Evolutionary conservation across 2,113 vertebrate genomes (phyloP), one percentile per base, ranked within the genome.

Genomic region (Machaerirhynchus nigripectus): DNA sequence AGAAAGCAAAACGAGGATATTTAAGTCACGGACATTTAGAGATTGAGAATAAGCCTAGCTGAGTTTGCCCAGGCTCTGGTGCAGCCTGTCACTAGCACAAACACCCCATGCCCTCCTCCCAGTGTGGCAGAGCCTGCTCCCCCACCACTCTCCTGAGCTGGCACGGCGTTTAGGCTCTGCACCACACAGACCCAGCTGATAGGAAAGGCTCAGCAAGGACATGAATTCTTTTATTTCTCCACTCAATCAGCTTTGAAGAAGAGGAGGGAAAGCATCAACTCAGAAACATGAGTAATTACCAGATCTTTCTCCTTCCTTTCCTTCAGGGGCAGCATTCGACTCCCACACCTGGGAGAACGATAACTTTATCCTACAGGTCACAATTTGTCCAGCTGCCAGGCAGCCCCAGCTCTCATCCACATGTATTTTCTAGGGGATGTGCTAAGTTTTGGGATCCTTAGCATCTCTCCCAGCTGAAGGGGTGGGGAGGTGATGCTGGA

Each of bases 111-210:
- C 7, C 33, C 33, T 64, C 11, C 37, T 44, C 47, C 31, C 63
- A 17, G 4, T 0, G 1, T 0, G 1, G 11, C 75, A 46, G 9
- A 65, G 17, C 35, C 75, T 35, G 50, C 24, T 53, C 19, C 44
- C n/a, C 22, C 39, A 12, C 2, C 0, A 0, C 26, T 35, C 27
- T 55, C 31, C 55, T 23, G 31, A 46, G 26, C 44, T 60, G 37
- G 53, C 7, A 8, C 9, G 1, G 7, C 13, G 0, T 21, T 46
- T 35, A 26, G 63, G 67, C 33, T 83, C 87, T 30, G 57, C 4
- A 9, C 26, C n/a, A 9, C 37, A 27, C 60, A 57, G 27, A 44
- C 6, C n/a, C 13, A 53, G n/a, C 13, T 46, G 7, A 21, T 1
- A 35, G 35, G 19, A 70, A 70, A 70, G 42, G 56, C 30, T 73